A percentile compares a stretch with the other conserved stretches of the same genome.
Conservation (phyloP, 1,140 invertebrate genomes). For the Solenopsis invicta region DNA sequence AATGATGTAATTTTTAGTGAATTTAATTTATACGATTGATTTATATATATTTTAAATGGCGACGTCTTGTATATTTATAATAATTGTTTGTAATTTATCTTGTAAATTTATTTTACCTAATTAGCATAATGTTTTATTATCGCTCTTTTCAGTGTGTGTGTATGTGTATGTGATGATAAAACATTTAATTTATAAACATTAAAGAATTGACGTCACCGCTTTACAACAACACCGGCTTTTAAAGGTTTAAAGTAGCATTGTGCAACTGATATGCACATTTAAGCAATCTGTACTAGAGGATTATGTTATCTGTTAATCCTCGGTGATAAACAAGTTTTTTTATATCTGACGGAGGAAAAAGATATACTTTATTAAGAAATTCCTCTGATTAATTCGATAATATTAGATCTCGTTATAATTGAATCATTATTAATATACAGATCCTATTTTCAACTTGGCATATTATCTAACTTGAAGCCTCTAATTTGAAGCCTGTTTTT, state of each 20-base stretch:
- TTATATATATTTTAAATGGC: background rate
- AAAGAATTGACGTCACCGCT: background rate
- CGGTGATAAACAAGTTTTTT: slow-evolving; percentile 44
- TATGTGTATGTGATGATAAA: background rate
- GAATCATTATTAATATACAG: background rate
- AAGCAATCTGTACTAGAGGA: background rate
- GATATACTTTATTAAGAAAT: background rate
- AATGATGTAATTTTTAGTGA: background rate
- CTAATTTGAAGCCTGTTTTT: too few species aligned
- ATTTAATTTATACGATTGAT: background rate
- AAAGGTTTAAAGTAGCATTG: background rate
- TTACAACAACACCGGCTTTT: background rate
- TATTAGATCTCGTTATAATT: background rate
- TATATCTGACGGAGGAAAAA: background rate
- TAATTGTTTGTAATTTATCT: background rate
- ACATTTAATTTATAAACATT: background rate
- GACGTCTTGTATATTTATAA: background rate
- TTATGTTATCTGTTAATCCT: slow-evolving; percentile 61
- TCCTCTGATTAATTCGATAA: background rate
- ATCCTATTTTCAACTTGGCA: too few species aligned
- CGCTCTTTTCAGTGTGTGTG: background rate
- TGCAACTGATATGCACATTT: background rate
- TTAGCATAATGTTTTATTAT: slow-evolving; percentile 3
- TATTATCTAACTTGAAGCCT: too few species aligned
- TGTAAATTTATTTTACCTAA: background rate